Conservation (phyloP, 2,797 vertebrate genomes). For the Manis pentadactyla region DNA sequence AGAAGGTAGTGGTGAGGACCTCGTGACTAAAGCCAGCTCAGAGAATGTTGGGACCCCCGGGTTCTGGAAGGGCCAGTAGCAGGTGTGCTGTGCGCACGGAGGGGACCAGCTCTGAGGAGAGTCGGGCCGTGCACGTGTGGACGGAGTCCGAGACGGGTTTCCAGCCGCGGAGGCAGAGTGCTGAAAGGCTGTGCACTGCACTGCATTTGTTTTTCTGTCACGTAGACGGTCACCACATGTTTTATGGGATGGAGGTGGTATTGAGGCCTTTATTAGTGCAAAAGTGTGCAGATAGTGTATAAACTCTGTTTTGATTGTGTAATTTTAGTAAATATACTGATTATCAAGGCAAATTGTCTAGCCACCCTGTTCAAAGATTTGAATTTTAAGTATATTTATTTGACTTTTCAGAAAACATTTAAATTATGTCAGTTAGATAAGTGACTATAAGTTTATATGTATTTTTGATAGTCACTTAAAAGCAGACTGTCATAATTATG, state of each 20-base stretch:
- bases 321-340: background rate
- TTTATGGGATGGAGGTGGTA: background rate
- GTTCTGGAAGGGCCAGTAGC: background rate
- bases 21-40: background rate
- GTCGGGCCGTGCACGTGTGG: background rate
- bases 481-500: background rate
- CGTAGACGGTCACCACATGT: background rate
- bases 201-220: background rate
- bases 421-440: background rate
- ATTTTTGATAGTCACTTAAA: background rate
- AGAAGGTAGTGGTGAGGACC: background rate
- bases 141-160: background rate
- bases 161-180: background rate
- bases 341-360: constrained; percentile 1
- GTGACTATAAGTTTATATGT: background rate
- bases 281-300: background rate
- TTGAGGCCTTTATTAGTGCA: background rate
- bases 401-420: background rate
- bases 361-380: background rate
- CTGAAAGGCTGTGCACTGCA: background rate
- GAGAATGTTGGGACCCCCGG: background rate
- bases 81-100: too few species aligned
- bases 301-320: background rate
- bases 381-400: background rate
- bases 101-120: background rate